Conservation (phyloP, 1,140 invertebrate species). For the Trichonephila clavipes region DNA sequence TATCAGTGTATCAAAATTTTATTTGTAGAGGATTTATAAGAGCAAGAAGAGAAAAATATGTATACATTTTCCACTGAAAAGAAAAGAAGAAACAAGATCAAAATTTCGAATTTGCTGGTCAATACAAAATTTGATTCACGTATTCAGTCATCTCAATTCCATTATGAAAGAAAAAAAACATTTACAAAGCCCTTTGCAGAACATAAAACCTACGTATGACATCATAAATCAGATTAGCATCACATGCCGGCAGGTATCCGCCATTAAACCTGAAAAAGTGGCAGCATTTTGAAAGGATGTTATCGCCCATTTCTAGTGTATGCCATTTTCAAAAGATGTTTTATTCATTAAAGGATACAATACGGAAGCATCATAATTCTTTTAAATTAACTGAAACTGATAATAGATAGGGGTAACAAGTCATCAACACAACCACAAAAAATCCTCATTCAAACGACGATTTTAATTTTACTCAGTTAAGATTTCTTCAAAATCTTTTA, state of each 20-base stretch:
- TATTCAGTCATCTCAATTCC: neutral
- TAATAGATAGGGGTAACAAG: neutral
- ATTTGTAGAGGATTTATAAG: too few species aligned
- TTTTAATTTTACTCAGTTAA: too few species aligned
- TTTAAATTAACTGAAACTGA: neutral
- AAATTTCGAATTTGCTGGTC: neutral
- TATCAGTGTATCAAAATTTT: too few species aligned
- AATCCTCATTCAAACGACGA: too few species aligned
- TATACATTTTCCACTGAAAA: neutral
- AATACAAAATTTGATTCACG: neutral
- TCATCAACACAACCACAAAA: neutral
- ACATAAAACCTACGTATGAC: constrained; percentile 23
- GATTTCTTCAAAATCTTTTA: too few species aligned
- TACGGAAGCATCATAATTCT: neutral
- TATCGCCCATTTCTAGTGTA: neutral
- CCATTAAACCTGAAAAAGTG: neutral
- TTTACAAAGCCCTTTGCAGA: neutral
- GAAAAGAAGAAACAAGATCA: neutral
- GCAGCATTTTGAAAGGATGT: neutral
- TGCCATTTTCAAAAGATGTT: neutral
- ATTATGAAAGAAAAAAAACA: neutral
- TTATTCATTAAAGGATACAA: constrained; percentile 27
- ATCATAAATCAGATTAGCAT: constrained; percentile 35
- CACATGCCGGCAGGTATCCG: constrained; percentile 3
- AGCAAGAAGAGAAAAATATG: neutral